A percentile compares a stretch with the other conserved stretches of the same genome.
These are phyloP conservation scores for Norana najaformis DNA, from an alignment of 2,888 invertebrate genomes.

Conservation along the genomic window DNA sequence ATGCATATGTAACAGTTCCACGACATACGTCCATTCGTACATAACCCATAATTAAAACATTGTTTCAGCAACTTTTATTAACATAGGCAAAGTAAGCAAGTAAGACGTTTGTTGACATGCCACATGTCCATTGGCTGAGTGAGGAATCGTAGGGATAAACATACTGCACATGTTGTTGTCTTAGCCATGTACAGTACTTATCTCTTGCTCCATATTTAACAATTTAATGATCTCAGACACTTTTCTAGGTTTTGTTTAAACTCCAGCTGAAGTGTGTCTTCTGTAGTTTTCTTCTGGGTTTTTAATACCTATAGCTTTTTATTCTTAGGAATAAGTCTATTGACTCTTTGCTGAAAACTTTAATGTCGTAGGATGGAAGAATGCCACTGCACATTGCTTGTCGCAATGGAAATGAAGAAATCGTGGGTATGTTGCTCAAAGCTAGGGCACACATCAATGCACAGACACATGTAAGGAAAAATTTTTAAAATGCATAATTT, in stretches of 20 bases:
- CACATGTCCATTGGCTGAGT: too few relatives aligned
- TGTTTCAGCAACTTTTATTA: not conserved
- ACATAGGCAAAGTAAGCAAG: too few relatives aligned
- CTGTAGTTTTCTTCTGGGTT: not conserved
- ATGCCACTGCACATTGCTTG: constrained; percentile 22
- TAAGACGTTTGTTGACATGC: too few relatives aligned
- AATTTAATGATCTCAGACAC: too few relatives aligned
- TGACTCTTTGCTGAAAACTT: not conserved
- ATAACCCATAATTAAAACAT: too few relatives aligned
- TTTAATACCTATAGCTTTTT: too few relatives aligned
- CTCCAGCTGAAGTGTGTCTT: not conserved
- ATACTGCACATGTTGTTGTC: not conserved
- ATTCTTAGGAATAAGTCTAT: too few relatives aligned
- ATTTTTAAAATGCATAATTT: not conserved
- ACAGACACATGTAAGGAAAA: not conserved
- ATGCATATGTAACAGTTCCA: too few relatives aligned
- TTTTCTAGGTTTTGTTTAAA: too few relatives aligned
- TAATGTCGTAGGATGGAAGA: not conserved
- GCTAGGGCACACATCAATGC: not conserved
- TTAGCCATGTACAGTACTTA: not conserved
- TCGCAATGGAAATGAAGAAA: constrained; percentile 23
- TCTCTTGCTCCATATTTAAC: too few relatives aligned
- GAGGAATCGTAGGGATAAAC: too few relatives aligned
- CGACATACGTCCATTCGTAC: too few relatives aligned
- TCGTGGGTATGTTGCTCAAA: constrained; percentile 14